A percentile compares a stretch with the other conserved stretches of the same genome.
Evolutionary conservation across 2,797 vertebrate genomes (phyloP).

Genomic region (Lacerta agilis): DNA sequence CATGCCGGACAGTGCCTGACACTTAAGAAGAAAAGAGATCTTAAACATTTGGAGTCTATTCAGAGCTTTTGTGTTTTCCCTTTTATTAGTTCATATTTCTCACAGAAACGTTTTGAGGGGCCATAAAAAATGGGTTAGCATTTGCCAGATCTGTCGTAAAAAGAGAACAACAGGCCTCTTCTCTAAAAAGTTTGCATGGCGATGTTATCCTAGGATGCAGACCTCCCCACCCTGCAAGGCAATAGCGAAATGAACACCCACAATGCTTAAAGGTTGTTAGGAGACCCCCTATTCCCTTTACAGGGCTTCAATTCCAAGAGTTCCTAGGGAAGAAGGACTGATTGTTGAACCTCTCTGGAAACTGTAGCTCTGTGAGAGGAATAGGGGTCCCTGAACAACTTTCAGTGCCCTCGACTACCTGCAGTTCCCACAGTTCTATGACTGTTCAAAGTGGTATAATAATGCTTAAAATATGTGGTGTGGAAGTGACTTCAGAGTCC

Average conservation of each 20-base stretch:
- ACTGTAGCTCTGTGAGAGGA: too few species aligned
- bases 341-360: too few species aligned
- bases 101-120: neutral
- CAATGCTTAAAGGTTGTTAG: neutral
- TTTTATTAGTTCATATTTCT: slow-evolving; percentile 28
- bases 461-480: too few species aligned
- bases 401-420: too few species aligned
- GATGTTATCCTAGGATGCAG: neutral
- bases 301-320: neutral
- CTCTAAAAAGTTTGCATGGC: neutral
- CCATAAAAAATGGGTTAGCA: neutral
- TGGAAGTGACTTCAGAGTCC: neutral
- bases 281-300: neutral
- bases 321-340: too few species aligned
- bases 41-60: neutral
- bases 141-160: neutral
- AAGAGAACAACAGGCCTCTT: neutral
- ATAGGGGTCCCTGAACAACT: too few species aligned
- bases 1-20: neutral
- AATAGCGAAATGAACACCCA: neutral
- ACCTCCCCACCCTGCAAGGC: neutral
- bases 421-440: neutral
- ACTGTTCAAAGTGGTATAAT: too few species aligned
- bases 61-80: neutral
- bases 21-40: neutral